Percentiles rank a stretch among this genome's conserved stretches.
These are phyloP conservation scores for Allobates femoralis DNA, from an alignment of 2,797 vertebrate species.

Conservation along the genomic window DNA sequence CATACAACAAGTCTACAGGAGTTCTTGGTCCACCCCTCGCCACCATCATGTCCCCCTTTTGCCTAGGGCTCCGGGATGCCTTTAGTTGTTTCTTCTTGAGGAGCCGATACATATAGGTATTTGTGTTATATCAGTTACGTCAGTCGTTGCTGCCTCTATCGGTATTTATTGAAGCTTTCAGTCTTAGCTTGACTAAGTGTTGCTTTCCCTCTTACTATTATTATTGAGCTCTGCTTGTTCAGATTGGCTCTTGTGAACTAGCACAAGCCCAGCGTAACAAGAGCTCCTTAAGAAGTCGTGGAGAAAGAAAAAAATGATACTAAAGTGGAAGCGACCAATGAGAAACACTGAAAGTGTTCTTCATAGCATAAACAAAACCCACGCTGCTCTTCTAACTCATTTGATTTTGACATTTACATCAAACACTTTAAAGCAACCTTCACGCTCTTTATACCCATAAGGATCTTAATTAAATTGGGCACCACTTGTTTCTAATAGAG, in stretches of 20 bases:
- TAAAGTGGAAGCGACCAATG: neutral
- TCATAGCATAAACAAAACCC: neutral
- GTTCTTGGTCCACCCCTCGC: too few species aligned
- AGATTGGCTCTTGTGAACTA: neutral
- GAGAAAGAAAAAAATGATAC: neutral
- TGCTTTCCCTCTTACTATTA: too few species aligned
- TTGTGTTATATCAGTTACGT: too few species aligned
- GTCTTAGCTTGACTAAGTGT: too few species aligned
- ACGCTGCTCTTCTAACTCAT: neutral
- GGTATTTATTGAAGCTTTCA: too few species aligned
- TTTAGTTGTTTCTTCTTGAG: too few species aligned
- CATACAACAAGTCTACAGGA: too few species aligned
- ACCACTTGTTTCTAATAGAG: slow-evolving; percentile 31
- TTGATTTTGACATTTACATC: slow-evolving; percentile 35
- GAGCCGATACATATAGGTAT: too few species aligned
- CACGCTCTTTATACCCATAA: slow-evolving; percentile 26
- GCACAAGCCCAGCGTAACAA: neutral
- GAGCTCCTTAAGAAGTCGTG: neutral
- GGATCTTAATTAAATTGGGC: slow-evolving; percentile 42
- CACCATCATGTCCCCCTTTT: too few species aligned
- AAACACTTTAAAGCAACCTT: slow-evolving; percentile 40
- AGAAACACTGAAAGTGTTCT: neutral
- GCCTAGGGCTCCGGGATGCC: too few species aligned
- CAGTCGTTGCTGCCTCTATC: too few species aligned
- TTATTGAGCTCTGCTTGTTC: neutral